Conservation (phyloP, 2,113 vertebrate genomes). For the Phylloscopus trochiloides region DNA sequence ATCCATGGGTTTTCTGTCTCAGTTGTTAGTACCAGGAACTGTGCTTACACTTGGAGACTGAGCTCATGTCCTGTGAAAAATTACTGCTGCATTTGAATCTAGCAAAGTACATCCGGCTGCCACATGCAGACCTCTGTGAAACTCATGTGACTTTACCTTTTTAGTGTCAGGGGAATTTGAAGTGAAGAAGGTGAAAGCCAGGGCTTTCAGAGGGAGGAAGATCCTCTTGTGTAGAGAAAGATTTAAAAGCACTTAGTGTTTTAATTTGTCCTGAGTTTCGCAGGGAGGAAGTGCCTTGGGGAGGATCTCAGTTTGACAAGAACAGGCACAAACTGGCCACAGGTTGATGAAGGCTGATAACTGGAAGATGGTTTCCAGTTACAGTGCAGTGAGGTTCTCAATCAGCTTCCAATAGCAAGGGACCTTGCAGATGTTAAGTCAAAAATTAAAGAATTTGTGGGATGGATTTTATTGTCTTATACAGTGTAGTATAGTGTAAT, state of each 20-base stretch:
- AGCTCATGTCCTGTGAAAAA: not conserved
- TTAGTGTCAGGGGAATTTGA: not conserved
- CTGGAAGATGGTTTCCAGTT: not conserved
- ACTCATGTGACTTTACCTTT: not conserved
- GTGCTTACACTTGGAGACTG: not conserved
- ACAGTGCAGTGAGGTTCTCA: not conserved
- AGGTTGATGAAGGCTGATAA: not conserved
- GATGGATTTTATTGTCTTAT: not conserved
- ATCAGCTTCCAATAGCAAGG: not conserved
- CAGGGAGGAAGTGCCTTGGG: not conserved
- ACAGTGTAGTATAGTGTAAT: not conserved
- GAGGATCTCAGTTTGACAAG: not conserved
- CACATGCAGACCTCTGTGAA: not conserved
- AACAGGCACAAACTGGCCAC: not conserved
- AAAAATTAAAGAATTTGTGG: not conserved
- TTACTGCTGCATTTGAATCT: not conserved
- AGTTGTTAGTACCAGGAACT: not conserved
- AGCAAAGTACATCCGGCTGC: fast-evolving
- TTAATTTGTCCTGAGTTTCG: not conserved
- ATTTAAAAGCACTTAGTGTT: not conserved
- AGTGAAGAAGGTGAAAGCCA: not conserved
- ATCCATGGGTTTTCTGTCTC: not conserved
- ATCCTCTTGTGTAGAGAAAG: not conserved
- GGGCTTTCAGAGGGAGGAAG: not conserved
- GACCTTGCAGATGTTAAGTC: not conserved